Evolutionary conservation across 2,797 vertebrate genomes (phyloP).

Genomic region (Micropoecilia bifurca): DNA sequence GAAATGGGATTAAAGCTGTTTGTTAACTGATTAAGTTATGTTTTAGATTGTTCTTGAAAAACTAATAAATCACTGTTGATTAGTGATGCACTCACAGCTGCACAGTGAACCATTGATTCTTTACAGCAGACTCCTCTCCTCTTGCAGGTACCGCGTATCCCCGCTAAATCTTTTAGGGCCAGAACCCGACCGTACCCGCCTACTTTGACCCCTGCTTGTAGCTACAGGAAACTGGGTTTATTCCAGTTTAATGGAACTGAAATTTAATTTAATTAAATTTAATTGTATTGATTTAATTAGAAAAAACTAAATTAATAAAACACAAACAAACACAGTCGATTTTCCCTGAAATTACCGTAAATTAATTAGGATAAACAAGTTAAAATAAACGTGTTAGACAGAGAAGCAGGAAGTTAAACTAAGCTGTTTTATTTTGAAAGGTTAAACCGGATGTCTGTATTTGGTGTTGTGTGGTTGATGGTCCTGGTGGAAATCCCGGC

Average conservation of each 20-base stretch:
- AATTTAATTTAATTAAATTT: background rate
- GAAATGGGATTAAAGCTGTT: too few relatives aligned
- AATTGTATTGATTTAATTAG: background rate
- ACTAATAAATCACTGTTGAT: too few relatives aligned
- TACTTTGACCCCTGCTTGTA: too few relatives aligned
- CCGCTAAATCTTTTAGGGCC: too few relatives aligned
- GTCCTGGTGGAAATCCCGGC: slow-evolving; percentile 46
- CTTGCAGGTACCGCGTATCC: too few relatives aligned
- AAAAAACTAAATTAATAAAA: background rate
- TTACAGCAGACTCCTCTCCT: too few relatives aligned
- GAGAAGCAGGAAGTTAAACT: background rate
- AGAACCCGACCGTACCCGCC: too few relatives aligned
- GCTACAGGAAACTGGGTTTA: background rate
- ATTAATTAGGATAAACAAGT: background rate
- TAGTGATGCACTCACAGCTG: too few relatives aligned
- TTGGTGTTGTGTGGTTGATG: rapidly evolving
- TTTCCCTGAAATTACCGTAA: background rate
- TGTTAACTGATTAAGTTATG: too few relatives aligned
- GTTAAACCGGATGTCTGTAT: background rate
- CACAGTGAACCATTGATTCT: too few relatives aligned
- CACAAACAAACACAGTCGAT: background rate
- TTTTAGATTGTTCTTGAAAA: too few relatives aligned
- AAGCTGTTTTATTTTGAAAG: slow-evolving; percentile 45
- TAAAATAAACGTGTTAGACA: background rate
- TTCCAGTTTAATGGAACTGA: background rate